Evolutionary conservation across 1,140 invertebrate species (phyloP).

Genomic region (Micrasema longulum): DNA sequence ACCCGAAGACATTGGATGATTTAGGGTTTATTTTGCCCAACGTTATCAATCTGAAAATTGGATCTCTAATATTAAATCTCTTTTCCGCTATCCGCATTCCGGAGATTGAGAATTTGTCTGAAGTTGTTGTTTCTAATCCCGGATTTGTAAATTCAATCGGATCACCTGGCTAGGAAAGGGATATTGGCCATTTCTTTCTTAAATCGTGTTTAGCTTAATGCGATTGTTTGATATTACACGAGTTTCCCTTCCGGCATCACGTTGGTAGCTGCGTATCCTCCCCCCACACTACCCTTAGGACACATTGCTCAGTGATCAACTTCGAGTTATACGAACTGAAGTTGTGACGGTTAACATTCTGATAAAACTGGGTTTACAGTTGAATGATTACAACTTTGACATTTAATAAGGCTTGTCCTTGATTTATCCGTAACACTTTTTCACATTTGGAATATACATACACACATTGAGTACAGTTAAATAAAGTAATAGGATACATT

Average conservation of each 20-base stretch:
- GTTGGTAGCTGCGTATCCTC: background rate
- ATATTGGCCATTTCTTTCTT: slow-evolving; percentile 12
- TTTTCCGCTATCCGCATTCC: background rate
- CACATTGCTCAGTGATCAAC: background rate
- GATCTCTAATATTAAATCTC: background rate
- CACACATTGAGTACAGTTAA: too few species aligned
- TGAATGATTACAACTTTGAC: background rate
- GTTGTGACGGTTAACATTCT: background rate
- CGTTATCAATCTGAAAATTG: background rate
- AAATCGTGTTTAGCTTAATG: slow-evolving; percentile 21
- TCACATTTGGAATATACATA: too few species aligned
- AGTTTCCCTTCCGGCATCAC: background rate
- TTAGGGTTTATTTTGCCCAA: background rate
- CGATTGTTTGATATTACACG: slow-evolving; percentile 2
- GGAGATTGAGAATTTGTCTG: background rate
- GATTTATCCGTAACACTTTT: too few species aligned
- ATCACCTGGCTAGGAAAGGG: background rate
- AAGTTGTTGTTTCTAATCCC: background rate
- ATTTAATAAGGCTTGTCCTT: too few species aligned
- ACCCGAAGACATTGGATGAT: background rate
- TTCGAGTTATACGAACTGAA: background rate
- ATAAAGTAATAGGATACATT: too few species aligned
- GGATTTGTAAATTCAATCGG: background rate
- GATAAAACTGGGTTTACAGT: background rate
- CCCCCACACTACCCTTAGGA: background rate